Conservation (phyloP, 2,888 invertebrate species). For the Meiosimyza decipiens region DNA sequence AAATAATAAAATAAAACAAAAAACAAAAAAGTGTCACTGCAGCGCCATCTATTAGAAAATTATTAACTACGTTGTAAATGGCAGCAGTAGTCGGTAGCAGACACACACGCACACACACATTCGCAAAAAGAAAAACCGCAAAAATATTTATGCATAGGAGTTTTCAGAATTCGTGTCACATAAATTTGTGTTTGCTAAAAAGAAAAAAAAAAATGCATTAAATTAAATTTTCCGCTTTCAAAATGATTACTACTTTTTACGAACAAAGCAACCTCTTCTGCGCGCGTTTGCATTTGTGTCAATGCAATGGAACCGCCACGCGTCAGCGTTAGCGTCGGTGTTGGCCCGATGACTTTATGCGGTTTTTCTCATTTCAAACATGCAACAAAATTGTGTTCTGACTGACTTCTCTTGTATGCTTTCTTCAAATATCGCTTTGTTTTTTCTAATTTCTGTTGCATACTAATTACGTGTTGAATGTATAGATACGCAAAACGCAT, state of each 20-base stretch:
- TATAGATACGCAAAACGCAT: background rate
- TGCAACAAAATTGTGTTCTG: no score
- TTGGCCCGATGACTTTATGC: no score
- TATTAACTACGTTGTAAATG: background rate
- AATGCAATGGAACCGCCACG: no score
- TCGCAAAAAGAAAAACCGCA: no score
- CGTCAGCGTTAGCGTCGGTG: no score
- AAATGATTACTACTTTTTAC: constrained; percentile 3
- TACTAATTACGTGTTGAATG: constrained; percentile 3
- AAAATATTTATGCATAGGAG: no score
- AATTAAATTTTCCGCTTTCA: background rate
- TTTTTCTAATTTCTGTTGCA: constrained; percentile 13
- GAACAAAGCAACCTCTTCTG: background rate
- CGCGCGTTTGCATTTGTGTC: no score
- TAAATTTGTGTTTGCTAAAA: background rate
- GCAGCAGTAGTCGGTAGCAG: background rate
- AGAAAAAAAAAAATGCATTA: background rate
- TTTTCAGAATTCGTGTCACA: background rate
- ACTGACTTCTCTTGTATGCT: no score
- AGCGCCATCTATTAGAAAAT: background rate
- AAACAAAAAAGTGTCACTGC: background rate
- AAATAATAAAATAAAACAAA: background rate
- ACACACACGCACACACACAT: background rate
- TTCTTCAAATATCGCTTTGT: background rate
- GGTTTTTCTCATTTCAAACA: no score